Evolutionary conservation across 2,888 invertebrate genomes (phyloP).

Genomic region (Parnassius glacialis): DNA sequence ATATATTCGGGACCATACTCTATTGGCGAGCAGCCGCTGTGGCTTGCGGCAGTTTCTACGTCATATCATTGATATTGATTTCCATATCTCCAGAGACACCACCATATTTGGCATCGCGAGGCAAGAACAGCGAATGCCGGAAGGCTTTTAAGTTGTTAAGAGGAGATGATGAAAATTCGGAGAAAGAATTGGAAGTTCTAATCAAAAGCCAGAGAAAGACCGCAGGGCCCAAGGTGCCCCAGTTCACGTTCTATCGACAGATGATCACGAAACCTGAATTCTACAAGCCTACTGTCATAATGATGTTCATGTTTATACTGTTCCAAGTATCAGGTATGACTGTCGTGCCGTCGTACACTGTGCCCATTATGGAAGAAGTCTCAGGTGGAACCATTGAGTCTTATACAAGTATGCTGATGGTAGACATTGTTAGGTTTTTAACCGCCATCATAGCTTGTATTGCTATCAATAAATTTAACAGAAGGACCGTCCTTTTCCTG

Average conservation of each 20-base stretch:
- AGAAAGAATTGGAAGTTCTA: constrained; percentile 71
- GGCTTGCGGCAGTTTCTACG: constrained; percentile 73
- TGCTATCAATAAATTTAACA: constrained; percentile 80
- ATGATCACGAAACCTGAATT: constrained; percentile 73
- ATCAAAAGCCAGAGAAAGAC: constrained; percentile 60
- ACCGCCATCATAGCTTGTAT: constrained; percentile 82
- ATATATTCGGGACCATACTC: constrained; percentile 82
- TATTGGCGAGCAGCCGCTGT: constrained; percentile 81
- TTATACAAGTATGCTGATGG: constrained; percentile 83
- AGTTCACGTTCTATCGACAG: constrained; percentile 49
- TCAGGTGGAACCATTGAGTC: constrained; percentile 81
- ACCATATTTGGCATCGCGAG: constrained; percentile 82
- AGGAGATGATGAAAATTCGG: constrained; percentile 67
- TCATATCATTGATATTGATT: constrained; percentile 73
- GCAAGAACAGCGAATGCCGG: constrained; percentile 76
- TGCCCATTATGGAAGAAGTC: constrained; percentile 82
- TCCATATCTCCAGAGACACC: constrained; percentile 84
- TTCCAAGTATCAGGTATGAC: constrained; percentile 87
- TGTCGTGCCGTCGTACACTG: constrained; percentile 85
- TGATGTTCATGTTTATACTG: constrained; percentile 84
- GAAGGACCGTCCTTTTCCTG: constrained; percentile 81
- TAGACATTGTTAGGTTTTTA: constrained; percentile 82
- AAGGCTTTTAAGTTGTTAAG: constrained; percentile 81
- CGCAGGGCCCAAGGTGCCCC: constrained; percentile 55
- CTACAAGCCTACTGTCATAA: constrained; percentile 81